Conservation (phyloP, 2,113 vertebrate species). For the Lota lota region DNA sequence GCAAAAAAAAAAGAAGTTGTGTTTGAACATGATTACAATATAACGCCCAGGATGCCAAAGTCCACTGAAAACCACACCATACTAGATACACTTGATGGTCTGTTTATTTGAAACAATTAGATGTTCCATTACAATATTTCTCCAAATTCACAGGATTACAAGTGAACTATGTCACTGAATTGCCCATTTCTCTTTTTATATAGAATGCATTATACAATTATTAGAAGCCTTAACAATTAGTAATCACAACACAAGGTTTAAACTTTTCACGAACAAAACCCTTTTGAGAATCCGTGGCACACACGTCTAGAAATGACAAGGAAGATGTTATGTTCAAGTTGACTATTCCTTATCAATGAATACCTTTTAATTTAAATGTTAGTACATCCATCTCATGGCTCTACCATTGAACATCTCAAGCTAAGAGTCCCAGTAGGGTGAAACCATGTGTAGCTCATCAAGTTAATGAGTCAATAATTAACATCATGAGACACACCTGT, state of each 20-base stretch:
- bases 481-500: no score
- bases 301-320: not conserved
- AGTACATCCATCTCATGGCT: not conserved
- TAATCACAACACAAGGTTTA: constrained; percentile 19
- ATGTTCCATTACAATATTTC: not conserved
- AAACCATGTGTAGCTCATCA: no score
- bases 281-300: constrained; percentile 21
- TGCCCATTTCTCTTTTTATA: not conserved
- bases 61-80: not conserved
- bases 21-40: not conserved
- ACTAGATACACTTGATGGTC: constrained; percentile 6
- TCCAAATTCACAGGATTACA: constrained; percentile 27
- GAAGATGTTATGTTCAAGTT: not conserved
- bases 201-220: not conserved
- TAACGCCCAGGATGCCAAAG: not conserved
- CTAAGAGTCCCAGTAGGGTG: not conserved
- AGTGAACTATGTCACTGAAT: constrained; percentile 15
- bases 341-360: not conserved
- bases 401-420: not conserved
- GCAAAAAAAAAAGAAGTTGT: not conserved
- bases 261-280: constrained; percentile 1
- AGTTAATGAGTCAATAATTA: no score
- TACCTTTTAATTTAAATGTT: not conserved
- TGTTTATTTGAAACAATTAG: constrained; percentile 39
- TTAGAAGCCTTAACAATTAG: constrained; percentile 8